Percentiles rank a stretch among this genome's conserved stretches.
phyloP scores from a whole-genome alignment of 2,888 invertebrate species.

The Leucophenga montana region DNA sequence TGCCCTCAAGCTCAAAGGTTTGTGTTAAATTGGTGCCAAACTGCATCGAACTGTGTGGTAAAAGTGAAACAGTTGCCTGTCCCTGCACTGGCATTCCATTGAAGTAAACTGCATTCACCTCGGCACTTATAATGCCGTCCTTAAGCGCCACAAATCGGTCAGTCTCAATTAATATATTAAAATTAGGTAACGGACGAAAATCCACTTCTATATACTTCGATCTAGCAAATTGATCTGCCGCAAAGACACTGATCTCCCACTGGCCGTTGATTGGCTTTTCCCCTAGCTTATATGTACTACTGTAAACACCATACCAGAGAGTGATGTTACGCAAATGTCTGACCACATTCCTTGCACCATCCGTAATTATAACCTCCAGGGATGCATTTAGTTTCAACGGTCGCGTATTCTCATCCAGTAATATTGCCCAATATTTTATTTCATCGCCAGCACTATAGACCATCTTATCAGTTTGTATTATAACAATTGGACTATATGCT shows the following conservation, averaged over 20 bases:
- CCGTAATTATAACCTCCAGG: slow-evolving; percentile 68
- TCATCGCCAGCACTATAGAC: slow-evolving; percentile 89
- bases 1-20: slow-evolving; percentile 78
- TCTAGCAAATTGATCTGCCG: slow-evolving; percentile 65
- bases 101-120: slow-evolving; percentile 75
- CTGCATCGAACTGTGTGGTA: not conserved
- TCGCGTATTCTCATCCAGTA: slow-evolving; percentile 81
- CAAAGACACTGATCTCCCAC: slow-evolving; percentile 85
- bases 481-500: slow-evolving; percentile 81
- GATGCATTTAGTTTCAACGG: slow-evolving; percentile 73
- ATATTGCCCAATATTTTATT: slow-evolving; percentile 82
- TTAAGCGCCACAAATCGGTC: slow-evolving; percentile 87
- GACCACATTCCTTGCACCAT: slow-evolving; percentile 84
- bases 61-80: slow-evolving; percentile 79
- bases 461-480: slow-evolving; percentile 92
- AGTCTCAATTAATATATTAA: slow-evolving; percentile 87
- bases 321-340: slow-evolving; percentile 84
- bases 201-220: slow-evolving; percentile 77
- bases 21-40: slow-evolving; percentile 56
- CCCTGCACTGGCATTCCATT: slow-evolving; percentile 90
- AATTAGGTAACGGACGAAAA: slow-evolving; percentile 92
- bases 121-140: slow-evolving; percentile 80
- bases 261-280: slow-evolving; percentile 87
- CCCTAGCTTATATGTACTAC: slow-evolving; percentile 83
- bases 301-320: slow-evolving; percentile 82